Percentiles rank a stretch among this genome's conserved stretches.
Conservation (phyloP, 2,797 vertebrate genomes). For the Sphaeramia orbicularis region DNA sequence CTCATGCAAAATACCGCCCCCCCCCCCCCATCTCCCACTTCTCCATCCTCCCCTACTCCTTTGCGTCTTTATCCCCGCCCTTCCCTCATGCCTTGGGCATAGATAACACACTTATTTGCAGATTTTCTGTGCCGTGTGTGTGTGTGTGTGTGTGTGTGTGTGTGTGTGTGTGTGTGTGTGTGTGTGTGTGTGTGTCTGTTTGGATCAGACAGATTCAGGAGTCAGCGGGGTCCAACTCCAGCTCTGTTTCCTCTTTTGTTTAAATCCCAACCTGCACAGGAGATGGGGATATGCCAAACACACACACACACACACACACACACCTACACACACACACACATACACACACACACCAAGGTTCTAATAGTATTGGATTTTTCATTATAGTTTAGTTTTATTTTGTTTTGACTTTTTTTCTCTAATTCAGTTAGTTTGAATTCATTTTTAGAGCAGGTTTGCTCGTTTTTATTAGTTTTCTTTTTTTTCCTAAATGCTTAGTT, state of each 20-base stretch:
- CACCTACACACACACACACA: conserved; percentile 4
- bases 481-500: too few relatives aligned
- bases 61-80: conserved; percentile 11
- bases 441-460: too few relatives aligned
- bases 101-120: conserved; percentile 50
- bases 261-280: conserved; percentile 44
- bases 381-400: too few relatives aligned
- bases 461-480: too few relatives aligned
- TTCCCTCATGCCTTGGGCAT: conserved; percentile 5
- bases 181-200: conserved; percentile 25
- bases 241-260: conserved; percentile 60
- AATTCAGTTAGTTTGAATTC: too few relatives aligned
- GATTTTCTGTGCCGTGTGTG: conserved; percentile 32
- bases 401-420: too few relatives aligned
- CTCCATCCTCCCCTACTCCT: conserved; percentile 22
- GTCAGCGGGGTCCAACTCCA: conserved; percentile 56
- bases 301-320: conserved; percentile 26
- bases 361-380: too few relatives aligned
- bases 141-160: neutral
- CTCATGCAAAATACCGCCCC: neutral
- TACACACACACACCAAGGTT: too few relatives aligned
- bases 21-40: conserved; percentile 13
- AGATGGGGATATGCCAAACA: conserved; percentile 27
- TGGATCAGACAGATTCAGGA: conserved; percentile 44
- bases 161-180: conserved; percentile 3